Evolutionary conservation across 2,888 invertebrate genomes (phyloP).

Genomic region (Apodemia mormo): DNA sequence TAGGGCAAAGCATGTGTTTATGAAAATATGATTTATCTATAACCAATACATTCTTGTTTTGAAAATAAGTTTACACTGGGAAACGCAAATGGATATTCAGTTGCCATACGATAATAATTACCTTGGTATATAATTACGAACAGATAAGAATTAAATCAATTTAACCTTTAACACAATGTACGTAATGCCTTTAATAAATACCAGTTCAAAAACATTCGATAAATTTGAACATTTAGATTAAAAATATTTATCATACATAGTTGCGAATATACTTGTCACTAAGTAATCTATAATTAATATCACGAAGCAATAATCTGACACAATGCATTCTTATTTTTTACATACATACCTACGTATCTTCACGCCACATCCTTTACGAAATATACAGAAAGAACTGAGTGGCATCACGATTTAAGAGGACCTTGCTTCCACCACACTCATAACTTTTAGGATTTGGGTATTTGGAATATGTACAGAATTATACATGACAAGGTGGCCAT

Average conservation of each 20-base stretch:
- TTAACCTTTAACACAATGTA: slow-evolving; percentile 54
- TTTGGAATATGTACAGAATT: no score
- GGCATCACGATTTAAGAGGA: no score
- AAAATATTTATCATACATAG: slow-evolving; percentile 30
- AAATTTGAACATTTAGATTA: slow-evolving; percentile 42
- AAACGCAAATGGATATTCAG: slow-evolving; percentile 2
- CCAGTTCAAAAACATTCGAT: slow-evolving; percentile 58
- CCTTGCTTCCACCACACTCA: no score
- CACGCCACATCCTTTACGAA: no score
- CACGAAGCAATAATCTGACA: slow-evolving; percentile 1
- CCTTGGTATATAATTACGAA: slow-evolving; percentile 51
- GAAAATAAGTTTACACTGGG: slow-evolving; percentile 1
- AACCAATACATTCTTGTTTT: neutral
- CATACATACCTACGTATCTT: no score
- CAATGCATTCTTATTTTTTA: no score
- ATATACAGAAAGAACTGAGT: no score
- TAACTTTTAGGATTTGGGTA: no score
- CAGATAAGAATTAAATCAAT: slow-evolving; percentile 52
- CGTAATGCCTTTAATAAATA: slow-evolving; percentile 68
- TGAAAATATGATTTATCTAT: neutral
- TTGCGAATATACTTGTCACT: slow-evolving; percentile 29
- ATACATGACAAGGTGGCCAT: no score
- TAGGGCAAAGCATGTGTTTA: neutral
- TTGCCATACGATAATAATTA: slow-evolving; percentile 53
- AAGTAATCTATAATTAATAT: neutral